Evolutionary conservation across 1,140 invertebrate species (phyloP), one percentile per base, ranked within the genome.

Genomic region (Microplitis mediator): DNA sequence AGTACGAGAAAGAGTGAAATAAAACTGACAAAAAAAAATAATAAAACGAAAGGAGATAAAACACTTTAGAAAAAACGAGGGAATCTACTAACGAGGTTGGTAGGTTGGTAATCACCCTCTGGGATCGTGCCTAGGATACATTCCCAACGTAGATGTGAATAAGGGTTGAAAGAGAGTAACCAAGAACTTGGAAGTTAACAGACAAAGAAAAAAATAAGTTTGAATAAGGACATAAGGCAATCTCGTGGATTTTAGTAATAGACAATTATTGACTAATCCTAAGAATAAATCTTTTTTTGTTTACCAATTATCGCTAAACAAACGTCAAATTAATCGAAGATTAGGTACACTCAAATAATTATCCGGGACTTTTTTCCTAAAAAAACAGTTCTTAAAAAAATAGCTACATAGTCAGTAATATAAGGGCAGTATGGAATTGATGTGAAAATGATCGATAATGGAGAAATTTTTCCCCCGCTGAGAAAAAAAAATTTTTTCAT

Each of bases 61-160:
- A 45, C 39, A 9, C 50, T 64, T 51, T 45, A 63, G 58, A 54
- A 75, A 73, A 75, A 73, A 68, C 69, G 74, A 73, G 69, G 50
- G 64, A 51, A 71, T 73, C 66, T 63, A 71, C 68, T 75, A 75
- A 75, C 71, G 74, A 75, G 74, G 71, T 66, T 71, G 71, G 69
- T 71, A 75, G 71, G 69, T 71, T 73, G 54, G 68, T 73, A 73
- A 73, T 71, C 69, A 67, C 74, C 64, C 51, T 31, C 36, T 54
- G 61, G 35, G 51, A 66, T 72, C 70, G 70, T 72, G 70, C 69
- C 23, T 39, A 63, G 69, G 60, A n/a, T 71, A 71, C 69, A 56
- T 60, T 69, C 54, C 13, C 45, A 31, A 64, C 60, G 50, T 67
- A 16, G 13, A 67, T 39, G 65, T 67, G 65, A 39, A 54, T 23